phyloP scores from a whole-genome alignment of 53 echinoderm and acorn worm genomes.

The Antedon mediterranea region DNA sequence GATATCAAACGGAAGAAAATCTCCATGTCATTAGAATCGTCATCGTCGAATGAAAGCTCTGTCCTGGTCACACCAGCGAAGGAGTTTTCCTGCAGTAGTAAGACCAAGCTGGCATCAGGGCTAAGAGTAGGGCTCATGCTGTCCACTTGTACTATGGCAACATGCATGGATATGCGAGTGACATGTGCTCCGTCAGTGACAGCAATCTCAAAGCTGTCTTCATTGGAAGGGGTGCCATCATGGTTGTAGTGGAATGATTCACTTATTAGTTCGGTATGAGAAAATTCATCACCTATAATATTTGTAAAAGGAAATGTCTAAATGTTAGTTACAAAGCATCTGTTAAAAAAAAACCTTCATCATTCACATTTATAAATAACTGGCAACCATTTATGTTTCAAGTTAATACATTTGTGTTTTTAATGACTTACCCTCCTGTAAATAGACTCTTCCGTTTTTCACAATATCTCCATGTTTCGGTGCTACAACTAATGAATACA shows the following conservation, averaged over 20 bases:
- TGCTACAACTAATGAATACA: conserved; percentile 37
- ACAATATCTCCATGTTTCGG: conserved; percentile 46
- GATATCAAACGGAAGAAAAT: conserved; percentile 56
- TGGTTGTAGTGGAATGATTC: conserved; percentile 71
- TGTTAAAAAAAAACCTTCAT: not conserved
- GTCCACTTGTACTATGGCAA: conserved; percentile 45
- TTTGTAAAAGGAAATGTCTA: too few relatives aligned
- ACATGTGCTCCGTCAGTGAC: conserved; percentile 61
- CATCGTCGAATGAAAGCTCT: conserved; percentile 67
- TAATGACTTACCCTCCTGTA: conserved; percentile 24
- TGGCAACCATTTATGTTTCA: too few relatives aligned
- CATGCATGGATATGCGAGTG: conserved; percentile 29
- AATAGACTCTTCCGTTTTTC: conserved; percentile 31
- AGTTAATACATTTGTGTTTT: too few relatives aligned
- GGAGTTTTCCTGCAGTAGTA: conserved; percentile 55
- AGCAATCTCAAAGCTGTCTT: conserved; percentile 63
- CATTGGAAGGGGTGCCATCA: conserved; percentile 34
- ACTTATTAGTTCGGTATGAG: conserved; percentile 35
- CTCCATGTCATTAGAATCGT: conserved; percentile 45
- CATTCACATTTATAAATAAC: not conserved
- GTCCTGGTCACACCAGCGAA: conserved; percentile 42
- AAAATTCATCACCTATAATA: conserved; percentile 57
- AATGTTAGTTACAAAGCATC: not conserved
- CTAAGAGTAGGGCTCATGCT: conserved; percentile 44
- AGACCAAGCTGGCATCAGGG: conserved; percentile 30